Evolutionary conservation across 2,797 vertebrate species (phyloP).

Genomic region (Poecilia picta): DNA sequence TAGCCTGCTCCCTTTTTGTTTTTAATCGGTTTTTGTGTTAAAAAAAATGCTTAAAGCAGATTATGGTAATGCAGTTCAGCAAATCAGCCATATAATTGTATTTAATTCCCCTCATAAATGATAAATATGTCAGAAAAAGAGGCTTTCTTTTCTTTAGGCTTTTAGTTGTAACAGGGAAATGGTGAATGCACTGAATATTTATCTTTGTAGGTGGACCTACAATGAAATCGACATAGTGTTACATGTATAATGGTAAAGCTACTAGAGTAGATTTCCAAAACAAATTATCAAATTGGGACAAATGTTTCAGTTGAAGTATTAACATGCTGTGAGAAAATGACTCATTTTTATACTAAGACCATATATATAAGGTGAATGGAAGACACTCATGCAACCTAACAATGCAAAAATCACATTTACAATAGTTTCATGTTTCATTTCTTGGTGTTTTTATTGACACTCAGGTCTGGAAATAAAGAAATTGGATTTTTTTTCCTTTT

Average conservation of each 20-base stretch:
- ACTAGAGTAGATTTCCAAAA: slow-evolving; percentile 45
- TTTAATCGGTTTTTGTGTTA: slow-evolving; percentile 14
- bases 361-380: slow-evolving; percentile 34
- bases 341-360: slow-evolving; percentile 47
- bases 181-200: slow-evolving; percentile 77
- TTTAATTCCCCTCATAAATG: slow-evolving; percentile 41
- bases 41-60: slow-evolving; percentile 33
- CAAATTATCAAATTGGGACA: slow-evolving; percentile 48
- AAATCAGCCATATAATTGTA: slow-evolving; percentile 53
- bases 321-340: slow-evolving; percentile 54
- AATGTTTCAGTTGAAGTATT: slow-evolving; percentile 56
- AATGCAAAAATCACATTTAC: slow-evolving; percentile 78
- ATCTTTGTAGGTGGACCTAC: slow-evolving; percentile 56
- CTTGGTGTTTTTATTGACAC: slow-evolving; percentile 79
- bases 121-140: slow-evolving; percentile 44
- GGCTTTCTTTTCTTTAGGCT: slow-evolving; percentile 57
- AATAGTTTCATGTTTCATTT: slow-evolving; percentile 70
- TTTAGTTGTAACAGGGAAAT: slow-evolving; percentile 59
- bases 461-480: slow-evolving; percentile 82
- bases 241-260: slow-evolving; percentile 48
- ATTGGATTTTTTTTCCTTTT: slow-evolving; percentile 60
- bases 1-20: slow-evolving; percentile 41
- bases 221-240: slow-evolving; percentile 67
- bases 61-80: slow-evolving; percentile 63
- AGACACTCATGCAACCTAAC: slow-evolving; percentile 74